phyloP scores from a whole-genome alignment of 2,113 vertebrate genomes.

The Odontesthes bonariensis region DNA sequence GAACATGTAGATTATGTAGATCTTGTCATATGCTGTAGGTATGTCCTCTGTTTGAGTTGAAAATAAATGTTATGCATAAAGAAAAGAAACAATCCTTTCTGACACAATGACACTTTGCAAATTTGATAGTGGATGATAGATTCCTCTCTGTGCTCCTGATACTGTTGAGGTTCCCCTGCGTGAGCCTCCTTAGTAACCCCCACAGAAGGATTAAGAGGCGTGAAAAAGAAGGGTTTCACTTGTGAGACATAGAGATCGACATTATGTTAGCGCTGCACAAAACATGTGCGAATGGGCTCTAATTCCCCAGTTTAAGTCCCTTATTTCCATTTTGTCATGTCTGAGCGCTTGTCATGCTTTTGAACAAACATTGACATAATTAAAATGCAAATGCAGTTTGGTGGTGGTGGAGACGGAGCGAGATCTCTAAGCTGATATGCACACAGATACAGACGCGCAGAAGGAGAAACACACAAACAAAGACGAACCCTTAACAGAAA shows the following conservation, averaged over 20 bases:
- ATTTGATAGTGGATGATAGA: constrained; percentile 51
- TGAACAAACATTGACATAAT: constrained; percentile 86
- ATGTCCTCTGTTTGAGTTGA: background rate
- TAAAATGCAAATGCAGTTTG: constrained; percentile 85
- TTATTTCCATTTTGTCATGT: constrained; percentile 83
- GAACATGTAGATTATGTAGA: background rate
- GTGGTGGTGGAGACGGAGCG: constrained; percentile 70
- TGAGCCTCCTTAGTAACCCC: constrained; percentile 44
- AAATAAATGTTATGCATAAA: background rate
- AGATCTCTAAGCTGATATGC: constrained; percentile 79
- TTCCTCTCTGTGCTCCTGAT: constrained; percentile 47
- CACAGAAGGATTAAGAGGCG: constrained; percentile 61
- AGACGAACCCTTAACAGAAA: constrained; percentile 45
- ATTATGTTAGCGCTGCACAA: constrained; percentile 59
- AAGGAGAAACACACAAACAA: constrained; percentile 55
- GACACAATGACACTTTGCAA: constrained; percentile 30
- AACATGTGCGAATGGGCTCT: constrained; percentile 70
- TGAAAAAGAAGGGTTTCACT: constrained; percentile 67
- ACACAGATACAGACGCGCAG: constrained; percentile 54
- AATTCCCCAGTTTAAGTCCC: constrained; percentile 80
- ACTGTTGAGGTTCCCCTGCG: constrained; percentile 45
- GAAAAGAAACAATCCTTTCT: constrained; percentile 41
- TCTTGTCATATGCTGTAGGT: background rate
- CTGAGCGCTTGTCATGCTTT: constrained; percentile 82
- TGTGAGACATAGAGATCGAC: constrained; percentile 65